Percentiles rank a stretch among this genome's conserved stretches.
Conservation (phyloP, 2,113 vertebrate genomes). For the Osmerus mordax region DNA sequence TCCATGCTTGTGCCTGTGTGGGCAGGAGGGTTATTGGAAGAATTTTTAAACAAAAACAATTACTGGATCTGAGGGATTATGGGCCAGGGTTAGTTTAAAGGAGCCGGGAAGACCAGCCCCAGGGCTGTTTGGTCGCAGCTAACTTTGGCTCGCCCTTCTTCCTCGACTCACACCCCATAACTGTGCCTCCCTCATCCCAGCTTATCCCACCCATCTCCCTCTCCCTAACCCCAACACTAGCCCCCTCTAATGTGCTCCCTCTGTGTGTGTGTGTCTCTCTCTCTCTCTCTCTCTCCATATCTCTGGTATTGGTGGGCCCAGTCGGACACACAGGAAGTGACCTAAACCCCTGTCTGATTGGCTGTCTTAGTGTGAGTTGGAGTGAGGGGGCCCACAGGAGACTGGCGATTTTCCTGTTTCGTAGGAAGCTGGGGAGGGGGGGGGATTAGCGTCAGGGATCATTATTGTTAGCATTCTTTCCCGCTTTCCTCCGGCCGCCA, state of each 20-base stretch:
- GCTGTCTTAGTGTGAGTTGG: slow-evolving; percentile 29
- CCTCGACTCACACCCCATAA: slow-evolving; percentile 6
- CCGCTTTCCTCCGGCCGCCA: slow-evolving; percentile 40
- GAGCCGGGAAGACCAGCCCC: slow-evolving; percentile 51
- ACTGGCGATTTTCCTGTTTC: slow-evolving; percentile 63
- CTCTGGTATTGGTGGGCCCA: slow-evolving; percentile 42
- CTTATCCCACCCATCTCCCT: slow-evolving; percentile 11
- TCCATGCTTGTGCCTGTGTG: slow-evolving; percentile 60
- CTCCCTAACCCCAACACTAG: slow-evolving; percentile 38
- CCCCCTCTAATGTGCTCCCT: slow-evolving; percentile 51
- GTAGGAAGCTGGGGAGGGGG: slow-evolving; percentile 28
- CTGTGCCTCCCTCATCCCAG: no score
- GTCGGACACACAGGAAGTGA: slow-evolving; percentile 46
- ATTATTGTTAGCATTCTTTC: slow-evolving; percentile 67
- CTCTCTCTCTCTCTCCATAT: slow-evolving; percentile 23
- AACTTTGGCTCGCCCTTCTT: slow-evolving; percentile 45
- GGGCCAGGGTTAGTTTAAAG: slow-evolving; percentile 55
- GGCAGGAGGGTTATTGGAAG: slow-evolving; percentile 55
- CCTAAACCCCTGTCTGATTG: slow-evolving; percentile 51
- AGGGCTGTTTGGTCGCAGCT: slow-evolving; percentile 45
- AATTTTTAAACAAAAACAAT: slow-evolving; percentile 67
- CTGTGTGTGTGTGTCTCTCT: slow-evolving; percentile 40
- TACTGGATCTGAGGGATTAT: slow-evolving; percentile 69
- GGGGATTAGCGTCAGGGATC: slow-evolving; percentile 66
- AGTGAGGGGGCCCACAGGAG: slow-evolving; percentile 33